Base-by-base conservation (phyloP, 1,140 invertebrate species). In the Drosophila neocordata region DNA sequence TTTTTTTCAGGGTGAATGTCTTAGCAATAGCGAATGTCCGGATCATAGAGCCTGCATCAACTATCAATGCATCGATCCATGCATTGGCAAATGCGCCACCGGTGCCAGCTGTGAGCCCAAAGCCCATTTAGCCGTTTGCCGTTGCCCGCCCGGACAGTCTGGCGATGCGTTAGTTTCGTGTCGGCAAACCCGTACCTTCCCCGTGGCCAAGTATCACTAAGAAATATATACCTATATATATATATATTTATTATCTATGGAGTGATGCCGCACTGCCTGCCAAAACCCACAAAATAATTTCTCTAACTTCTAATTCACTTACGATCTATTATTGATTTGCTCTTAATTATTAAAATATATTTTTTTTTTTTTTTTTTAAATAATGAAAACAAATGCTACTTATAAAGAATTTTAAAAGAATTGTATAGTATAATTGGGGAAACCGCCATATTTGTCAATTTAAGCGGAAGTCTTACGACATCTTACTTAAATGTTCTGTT, bases 101-200 rank as follows among this genome's bases (percentile, higher is more conserved):
- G 94, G 94, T 1, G 90, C 90, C 71, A 87, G 73, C 34, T 91
- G 90, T 31, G 90, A 91, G 48, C 77, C 90, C 4, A 91, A 91
- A 66, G 55, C 73, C 60, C 96, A 97, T 88, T 94, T 96, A 51
- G 96, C 96, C 1, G 95, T 97, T 11, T 98, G 97, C 90, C 96
- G 95, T 1, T 98, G 97, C 84, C 95, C 95, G 0, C 92, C 95
- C 34, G 97, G 97, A 57, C 95, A 94, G 72, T 93, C 94, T n/a
- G 96, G 96, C 6, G 95, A 97, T 92, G 95, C 96, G 2, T 87
- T 96, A 3, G 77, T 92, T 27, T 84, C 85, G 15, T 92, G 92
- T 65, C 83, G 84, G 44, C 80, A 83, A 68, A 83, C 89, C 5
- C 84, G 92, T 73, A 79, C 65, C 55, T 91, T 88, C 66, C 83